A percentile compares a stretch with the other conserved stretches of the same genome.
These are phyloP conservation scores for Sebastes kiyomatsui DNA, from an alignment of 2,797 vertebrate species.

Conservation along the genomic window DNA sequence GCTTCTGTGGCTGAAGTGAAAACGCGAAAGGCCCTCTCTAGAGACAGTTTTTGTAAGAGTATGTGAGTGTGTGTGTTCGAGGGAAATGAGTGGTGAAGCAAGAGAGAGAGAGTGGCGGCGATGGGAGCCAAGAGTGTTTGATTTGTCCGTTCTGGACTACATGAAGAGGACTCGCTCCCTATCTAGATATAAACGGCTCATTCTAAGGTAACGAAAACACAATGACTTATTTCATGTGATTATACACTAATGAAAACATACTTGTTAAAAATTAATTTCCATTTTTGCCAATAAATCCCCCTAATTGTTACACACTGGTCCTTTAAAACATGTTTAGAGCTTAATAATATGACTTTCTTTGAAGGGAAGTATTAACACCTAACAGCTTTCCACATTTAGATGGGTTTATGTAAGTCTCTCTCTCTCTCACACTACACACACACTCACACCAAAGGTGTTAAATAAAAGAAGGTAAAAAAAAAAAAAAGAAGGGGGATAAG, in stretches of 20 bases:
- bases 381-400: neutral
- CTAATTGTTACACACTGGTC: neutral
- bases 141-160: too few relatives aligned
- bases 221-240: too few relatives aligned
- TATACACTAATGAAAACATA: too few relatives aligned
- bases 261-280: too few relatives aligned
- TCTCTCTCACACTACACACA: neutral
- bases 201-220: too few relatives aligned
- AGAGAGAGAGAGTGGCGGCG: neutral
- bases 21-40: neutral
- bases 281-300: too few relatives aligned
- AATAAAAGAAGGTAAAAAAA: conserved; percentile 30
- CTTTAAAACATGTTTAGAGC: neutral
- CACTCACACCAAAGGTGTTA: conserved; percentile 21
- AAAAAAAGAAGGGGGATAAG: conserved; percentile 3
- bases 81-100: neutral
- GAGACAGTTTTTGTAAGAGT: neutral
- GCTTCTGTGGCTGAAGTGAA: neutral
- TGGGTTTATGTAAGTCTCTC: neutral
- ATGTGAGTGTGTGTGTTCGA: neutral
- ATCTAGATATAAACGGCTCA: too few relatives aligned
- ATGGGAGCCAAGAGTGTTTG: too few relatives aligned
- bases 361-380: neutral
- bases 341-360: neutral
- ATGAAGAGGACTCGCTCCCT: too few relatives aligned